phyloP scores from a whole-genome alignment of 2,797 vertebrate genomes.

The Xerus rutilus region DNA sequence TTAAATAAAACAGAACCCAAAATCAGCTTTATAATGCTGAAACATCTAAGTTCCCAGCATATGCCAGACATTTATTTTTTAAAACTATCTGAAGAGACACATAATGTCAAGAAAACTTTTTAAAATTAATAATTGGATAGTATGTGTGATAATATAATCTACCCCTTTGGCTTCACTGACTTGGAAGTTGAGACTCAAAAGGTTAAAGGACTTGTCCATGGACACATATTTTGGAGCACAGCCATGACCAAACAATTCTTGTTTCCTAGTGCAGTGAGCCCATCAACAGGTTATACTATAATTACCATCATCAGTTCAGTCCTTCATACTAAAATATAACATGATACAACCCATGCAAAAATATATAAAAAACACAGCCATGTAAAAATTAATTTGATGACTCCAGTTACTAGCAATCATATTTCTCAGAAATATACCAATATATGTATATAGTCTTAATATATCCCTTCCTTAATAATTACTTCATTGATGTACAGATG shows the following conservation, averaged over 20 bases:
- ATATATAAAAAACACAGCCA: not conserved
- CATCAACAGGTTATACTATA: conserved; percentile 67
- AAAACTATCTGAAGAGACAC: conserved; percentile 1
- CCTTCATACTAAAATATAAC: conserved; percentile 60
- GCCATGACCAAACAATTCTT: conserved; percentile 65
- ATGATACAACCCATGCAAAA: conserved; percentile 38
- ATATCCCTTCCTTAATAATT: not conserved
- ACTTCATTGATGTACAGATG: conserved; percentile 64
- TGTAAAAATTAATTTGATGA: conserved; percentile 36
- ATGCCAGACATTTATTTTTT: not conserved
- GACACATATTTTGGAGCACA: conserved; percentile 56
- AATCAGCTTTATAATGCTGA: conserved; percentile 42
- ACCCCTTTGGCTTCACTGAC: conserved; percentile 27
- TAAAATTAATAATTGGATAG: not conserved
- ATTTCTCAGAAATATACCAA: conserved; percentile 57
- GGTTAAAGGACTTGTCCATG: conserved; percentile 48
- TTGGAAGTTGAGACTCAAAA: conserved; percentile 40
- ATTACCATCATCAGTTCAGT: conserved; percentile 20
- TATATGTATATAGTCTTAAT: not conserved
- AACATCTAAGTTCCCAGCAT: not conserved
- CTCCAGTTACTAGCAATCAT: not conserved
- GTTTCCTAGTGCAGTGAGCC: conserved; percentile 11
- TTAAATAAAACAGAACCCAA: conserved; percentile 40
- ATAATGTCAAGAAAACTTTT: not conserved
- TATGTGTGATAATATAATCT: conserved; percentile 9